Evolutionary conservation across 2,888 invertebrate genomes (phyloP).

Genomic region (Nomada flava): DNA sequence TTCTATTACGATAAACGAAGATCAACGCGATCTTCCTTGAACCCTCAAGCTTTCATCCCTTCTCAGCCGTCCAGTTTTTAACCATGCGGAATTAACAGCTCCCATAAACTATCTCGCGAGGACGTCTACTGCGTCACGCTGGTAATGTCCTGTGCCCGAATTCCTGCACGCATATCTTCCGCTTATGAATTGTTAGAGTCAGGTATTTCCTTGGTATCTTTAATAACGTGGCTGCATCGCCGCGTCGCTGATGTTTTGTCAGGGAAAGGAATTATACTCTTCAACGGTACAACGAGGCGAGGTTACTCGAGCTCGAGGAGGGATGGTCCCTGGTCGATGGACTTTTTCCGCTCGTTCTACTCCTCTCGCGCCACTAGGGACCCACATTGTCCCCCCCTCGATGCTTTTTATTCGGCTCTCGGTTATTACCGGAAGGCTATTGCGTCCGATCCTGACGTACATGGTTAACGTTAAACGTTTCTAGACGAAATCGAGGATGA

Average conservation of each 20-base stretch:
- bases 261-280: not conserved
- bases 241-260: slow-evolving; percentile 40
- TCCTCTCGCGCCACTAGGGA: slow-evolving; percentile 19
- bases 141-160: slow-evolving; percentile 22
- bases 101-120: slow-evolving; percentile 4
- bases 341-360: slow-evolving; percentile 52
- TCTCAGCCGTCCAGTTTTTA: slow-evolving; percentile 4
- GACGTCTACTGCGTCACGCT: slow-evolving; percentile 22
- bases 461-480: slow-evolving; percentile 69
- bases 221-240: slow-evolving; percentile 41
- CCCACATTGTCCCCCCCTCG: not conserved
- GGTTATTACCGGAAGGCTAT: slow-evolving; percentile 50
- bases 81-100: slow-evolving; percentile 31
- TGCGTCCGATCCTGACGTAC: slow-evolving; percentile 63
- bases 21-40: slow-evolving; percentile 8
- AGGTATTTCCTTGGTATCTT: slow-evolving; percentile 51
- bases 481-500: slow-evolving; percentile 4
- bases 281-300: slow-evolving; percentile 21
- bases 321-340: slow-evolving; percentile 46
- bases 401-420: slow-evolving; percentile 49
- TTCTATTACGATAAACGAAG: slow-evolving; percentile 9
- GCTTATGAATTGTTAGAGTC: slow-evolving; percentile 39
- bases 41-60: not conserved
- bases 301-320: slow-evolving; percentile 40
- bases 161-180: slow-evolving; percentile 39